Evolutionary conservation across 2,113 vertebrate genomes (phyloP).

Genomic region (Ceuthmochares aereus): DNA sequence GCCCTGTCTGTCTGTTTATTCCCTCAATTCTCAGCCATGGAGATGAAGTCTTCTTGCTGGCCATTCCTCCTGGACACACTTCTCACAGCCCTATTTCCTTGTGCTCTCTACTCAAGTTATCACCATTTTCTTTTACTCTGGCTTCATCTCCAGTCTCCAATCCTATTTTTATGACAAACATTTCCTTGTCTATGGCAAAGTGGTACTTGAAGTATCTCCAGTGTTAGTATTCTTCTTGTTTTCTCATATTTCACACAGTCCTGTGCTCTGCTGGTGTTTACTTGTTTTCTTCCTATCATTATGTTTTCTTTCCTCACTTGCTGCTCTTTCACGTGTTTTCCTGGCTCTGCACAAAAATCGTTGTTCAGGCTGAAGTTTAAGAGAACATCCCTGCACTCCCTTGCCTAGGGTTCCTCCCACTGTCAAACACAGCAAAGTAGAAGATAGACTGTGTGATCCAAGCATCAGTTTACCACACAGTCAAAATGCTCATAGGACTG

Average conservation of each 20-base stretch:
- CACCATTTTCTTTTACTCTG: background rate
- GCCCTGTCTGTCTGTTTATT: background rate
- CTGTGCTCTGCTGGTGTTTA: background rate
- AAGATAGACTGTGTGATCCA: fast-evolving
- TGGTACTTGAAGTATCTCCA: background rate
- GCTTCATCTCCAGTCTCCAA: background rate
- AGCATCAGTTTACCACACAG: fast-evolving
- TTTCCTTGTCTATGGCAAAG: background rate
- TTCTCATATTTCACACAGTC: background rate
- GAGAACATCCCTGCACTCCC: background rate
- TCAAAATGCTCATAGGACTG: fast-evolving
- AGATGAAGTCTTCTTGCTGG: background rate
- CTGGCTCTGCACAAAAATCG: background rate
- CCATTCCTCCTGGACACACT: background rate
- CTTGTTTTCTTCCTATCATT: background rate
- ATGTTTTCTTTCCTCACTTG: background rate
- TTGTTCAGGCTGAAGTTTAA: background rate
- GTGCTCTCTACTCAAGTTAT: background rate
- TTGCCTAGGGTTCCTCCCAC: background rate
- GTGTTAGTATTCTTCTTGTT: background rate
- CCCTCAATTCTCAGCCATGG: fast-evolving
- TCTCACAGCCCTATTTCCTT: background rate
- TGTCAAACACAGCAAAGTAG: background rate
- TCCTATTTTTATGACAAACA: background rate
- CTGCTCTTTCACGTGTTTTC: background rate